phyloP scores from a whole-genome alignment of 2,797 vertebrate genomes.

The Dallia pectoralis region DNA sequence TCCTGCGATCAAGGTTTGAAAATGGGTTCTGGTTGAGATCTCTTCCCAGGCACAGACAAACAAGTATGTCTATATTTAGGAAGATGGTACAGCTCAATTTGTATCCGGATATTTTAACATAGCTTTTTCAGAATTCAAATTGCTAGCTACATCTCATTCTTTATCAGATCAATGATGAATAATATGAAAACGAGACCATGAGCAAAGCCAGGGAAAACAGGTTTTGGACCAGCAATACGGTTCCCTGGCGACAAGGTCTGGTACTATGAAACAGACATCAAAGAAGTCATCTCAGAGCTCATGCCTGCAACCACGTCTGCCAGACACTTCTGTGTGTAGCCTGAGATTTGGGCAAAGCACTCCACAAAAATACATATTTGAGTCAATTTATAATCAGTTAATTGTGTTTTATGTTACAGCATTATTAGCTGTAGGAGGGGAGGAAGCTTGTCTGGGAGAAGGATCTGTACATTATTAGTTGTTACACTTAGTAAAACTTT shows the following conservation, averaged over 20 bases:
- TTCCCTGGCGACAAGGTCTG: not conserved
- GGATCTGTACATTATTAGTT: no score
- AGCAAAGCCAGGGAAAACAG: not conserved
- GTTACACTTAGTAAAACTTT: no score
- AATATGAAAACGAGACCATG: not conserved
- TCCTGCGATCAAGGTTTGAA: no score
- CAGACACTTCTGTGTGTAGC: not conserved
- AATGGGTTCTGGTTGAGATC: no score
- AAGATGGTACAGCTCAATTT: not conserved
- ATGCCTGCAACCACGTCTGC: not conserved
- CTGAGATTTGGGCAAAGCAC: no score
- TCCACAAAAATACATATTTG: no score
- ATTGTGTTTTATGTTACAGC: no score
- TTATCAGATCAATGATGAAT: not conserved
- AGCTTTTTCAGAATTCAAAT: no score
- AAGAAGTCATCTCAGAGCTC: not conserved
- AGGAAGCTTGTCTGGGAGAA: no score
- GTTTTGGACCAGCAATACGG: not conserved
- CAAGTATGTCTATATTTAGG: slow-evolving; percentile 4
- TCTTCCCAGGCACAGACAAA: slow-evolving; percentile 12
- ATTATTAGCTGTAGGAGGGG: no score
- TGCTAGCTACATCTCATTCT: not conserved
- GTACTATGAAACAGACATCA: slow-evolving; percentile 3
- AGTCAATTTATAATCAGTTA: no score
- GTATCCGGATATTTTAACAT: not conserved